Base-by-base conservation (phyloP, 2,888 invertebrate genomes). In the Aproaerema taeniolella region DNA sequence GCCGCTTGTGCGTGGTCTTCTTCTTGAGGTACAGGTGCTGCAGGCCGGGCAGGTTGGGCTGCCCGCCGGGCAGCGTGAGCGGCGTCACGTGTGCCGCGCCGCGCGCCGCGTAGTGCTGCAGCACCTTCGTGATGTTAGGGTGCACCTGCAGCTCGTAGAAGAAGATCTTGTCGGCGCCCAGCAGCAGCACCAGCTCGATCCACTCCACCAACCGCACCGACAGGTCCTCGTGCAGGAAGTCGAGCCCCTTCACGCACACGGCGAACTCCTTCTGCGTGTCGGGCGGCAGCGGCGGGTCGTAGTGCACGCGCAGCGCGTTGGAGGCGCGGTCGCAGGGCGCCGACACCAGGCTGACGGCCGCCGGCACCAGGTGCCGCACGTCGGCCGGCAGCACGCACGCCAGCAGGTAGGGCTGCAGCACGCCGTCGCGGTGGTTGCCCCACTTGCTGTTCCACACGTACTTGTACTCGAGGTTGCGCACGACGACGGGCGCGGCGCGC, bases 391-490 rank as follows among this genome's bases (percentile, higher is more conserved):
- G 89, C 65, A 94, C 93, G 76, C 97, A 97, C 12, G 96, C 95
- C 49, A 95, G 91, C 53, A 97, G 88, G 71, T 95, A 97, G 0
- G 97, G 96, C 79, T 97, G 96, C 70, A 95, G 94, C 49, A 96
- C 93, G 38, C 93, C 93, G 74, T 96, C 94, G 67, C 94, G 93
- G 80, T 95, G 95, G 79, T 96, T 96, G 43, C 96, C 96, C 97
- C 96, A 97, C 75, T 95, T 95, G 58, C 92, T 92, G 73, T 95
- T 94, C 97, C 97, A 97, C 55, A 96, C 94, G 73, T 96, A 96
- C 71, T 96, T 96, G 83, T 96, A 96, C 76, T 96, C 96, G 54
- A 95, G 91, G 12, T 92, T 93, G 66, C 93, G 92, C 10, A 94
- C 91, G 15, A 95, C 89, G 16, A 92, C 92, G 0, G 96, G 95